Base-by-base conservation (phyloP, 2,888 invertebrate species). In the Brachycybe producta region DNA sequence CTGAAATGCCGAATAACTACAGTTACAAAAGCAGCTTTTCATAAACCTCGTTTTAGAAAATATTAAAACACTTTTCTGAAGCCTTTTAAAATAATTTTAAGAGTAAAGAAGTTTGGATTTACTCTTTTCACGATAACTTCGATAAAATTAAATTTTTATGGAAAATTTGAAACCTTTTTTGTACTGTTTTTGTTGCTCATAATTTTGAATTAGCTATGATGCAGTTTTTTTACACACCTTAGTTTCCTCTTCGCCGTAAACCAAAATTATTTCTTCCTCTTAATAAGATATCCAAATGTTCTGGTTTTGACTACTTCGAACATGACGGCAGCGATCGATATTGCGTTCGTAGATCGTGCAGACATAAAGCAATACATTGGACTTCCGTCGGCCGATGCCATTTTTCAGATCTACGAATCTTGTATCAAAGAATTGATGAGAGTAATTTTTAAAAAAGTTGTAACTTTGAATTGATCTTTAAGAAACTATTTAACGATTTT, bases 281-380 rank as follows among this genome's bases (percentile, higher is more conserved):
- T n/a, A n/a, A n/a, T n/a, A n/a, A 75, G 80, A 51, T 79, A 79
- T 64, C 79, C 85, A 0, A 98, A 98, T 71, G 92, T 90, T 24
- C 72, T 98, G 28, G 82, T 97, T 56, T 70, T 98, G 47, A 85
- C 95, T 8, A 98, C 97, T 1, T 94, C 94, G 3, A 98, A 98
- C 71, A 77, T 98, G 60, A 87, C 92, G 0, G 81, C 82, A 52
- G 84, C 88, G 15, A 88, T 98, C 58, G 97, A 98, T 70, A 67
- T 84, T 36, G 97, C 98, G 1, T 95, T 98, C 69, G 76, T 95
- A 5, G 97, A 98, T 70, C 76, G 98, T 55, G 92, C 92, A 3
- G 97, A 98, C 67, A 80, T 98, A 51, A 87, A 85, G 65, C 82
- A 88, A 60, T 84, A 76, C 62, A 82, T 97, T 57, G 91, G 87